Percentiles rank a stretch among this genome's conserved stretches.
These are phyloP conservation scores for Musca domestica DNA, from an alignment of 1,140 invertebrate species.

Conservation along the genomic window DNA sequence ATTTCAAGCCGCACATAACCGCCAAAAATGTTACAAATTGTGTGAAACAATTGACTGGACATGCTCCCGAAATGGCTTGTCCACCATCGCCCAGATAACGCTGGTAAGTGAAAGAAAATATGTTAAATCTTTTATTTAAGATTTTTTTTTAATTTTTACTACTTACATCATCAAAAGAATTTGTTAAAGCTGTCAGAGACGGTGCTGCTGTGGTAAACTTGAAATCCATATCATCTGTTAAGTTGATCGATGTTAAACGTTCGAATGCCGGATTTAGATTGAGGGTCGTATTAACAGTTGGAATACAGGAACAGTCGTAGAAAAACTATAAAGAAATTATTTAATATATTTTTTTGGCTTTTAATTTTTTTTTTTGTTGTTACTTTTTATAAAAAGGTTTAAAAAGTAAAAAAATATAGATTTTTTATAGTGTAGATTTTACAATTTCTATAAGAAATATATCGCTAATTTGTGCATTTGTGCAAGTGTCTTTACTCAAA, in stretches of 20 bases:
- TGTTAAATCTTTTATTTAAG: not conserved
- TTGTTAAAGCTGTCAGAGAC: not conserved
- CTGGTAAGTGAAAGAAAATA: not conserved
- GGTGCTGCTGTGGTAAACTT: not conserved
- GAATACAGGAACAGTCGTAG: constrained; percentile 62
- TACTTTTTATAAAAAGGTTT: too few species aligned
- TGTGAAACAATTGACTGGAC: constrained; percentile 64
- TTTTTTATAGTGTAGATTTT: too few species aligned
- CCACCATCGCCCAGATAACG: constrained; percentile 41
- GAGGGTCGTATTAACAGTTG: constrained; percentile 24
- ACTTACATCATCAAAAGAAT: constrained; percentile 6
- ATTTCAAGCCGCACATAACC: constrained; percentile 67
- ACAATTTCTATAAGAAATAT: too few species aligned
- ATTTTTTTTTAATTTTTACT: not conserved
- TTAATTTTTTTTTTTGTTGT: too few species aligned
- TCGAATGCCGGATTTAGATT: constrained; percentile 29
- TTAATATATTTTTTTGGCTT: not conserved
- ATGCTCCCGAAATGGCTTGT: constrained; percentile 61
- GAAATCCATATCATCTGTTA: constrained; percentile 19
- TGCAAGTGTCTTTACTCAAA: too few species aligned
- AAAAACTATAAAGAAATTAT: constrained; percentile 46
- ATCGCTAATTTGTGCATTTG: too few species aligned
- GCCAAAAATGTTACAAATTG: constrained; percentile 67
- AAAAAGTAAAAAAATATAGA: too few species aligned
- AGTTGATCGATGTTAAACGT: constrained; percentile 36